Evolutionary conservation across 1,140 invertebrate genomes (phyloP).

Genomic region (Lepidotrigona ventralis): DNA sequence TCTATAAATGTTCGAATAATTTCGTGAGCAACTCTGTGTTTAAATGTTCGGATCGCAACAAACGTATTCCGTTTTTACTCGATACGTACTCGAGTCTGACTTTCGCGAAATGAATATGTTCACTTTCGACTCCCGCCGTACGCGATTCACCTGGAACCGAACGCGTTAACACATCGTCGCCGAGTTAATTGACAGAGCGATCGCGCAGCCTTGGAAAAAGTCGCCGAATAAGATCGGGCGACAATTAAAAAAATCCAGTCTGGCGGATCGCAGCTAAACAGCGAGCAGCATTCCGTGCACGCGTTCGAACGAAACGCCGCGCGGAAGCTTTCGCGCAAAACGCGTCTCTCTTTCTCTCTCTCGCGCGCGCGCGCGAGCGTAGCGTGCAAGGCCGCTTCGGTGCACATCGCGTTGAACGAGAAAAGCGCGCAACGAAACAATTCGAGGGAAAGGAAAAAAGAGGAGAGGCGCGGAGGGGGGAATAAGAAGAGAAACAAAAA

Average conservation of each 20-base stretch:
- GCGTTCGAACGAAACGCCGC: background rate
- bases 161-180: background rate
- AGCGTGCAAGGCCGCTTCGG: background rate
- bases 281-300: background rate
- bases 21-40: too few species aligned
- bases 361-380: background rate
- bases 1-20: background rate
- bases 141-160: too few species aligned
- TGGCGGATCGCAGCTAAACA: background rate
- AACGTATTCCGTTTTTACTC: too few species aligned
- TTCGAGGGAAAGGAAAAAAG: background rate
- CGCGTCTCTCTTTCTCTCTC: background rate
- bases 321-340: background rate
- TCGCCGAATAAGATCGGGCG: too few species aligned
- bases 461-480: background rate
- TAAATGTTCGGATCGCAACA: too few species aligned
- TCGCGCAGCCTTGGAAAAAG: background rate
- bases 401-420: conserved; percentile 8
- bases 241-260: background rate
- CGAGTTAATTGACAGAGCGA: background rate
- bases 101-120: too few species aligned
- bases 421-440: background rate
- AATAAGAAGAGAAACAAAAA: background rate
- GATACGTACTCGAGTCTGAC: too few species aligned
- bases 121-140: too few species aligned